Evolutionary conservation across 2,888 invertebrate species (phyloP), one percentile per base, ranked within the genome.

Genomic region (Bursaphelenchus okinawaensis): DNA sequence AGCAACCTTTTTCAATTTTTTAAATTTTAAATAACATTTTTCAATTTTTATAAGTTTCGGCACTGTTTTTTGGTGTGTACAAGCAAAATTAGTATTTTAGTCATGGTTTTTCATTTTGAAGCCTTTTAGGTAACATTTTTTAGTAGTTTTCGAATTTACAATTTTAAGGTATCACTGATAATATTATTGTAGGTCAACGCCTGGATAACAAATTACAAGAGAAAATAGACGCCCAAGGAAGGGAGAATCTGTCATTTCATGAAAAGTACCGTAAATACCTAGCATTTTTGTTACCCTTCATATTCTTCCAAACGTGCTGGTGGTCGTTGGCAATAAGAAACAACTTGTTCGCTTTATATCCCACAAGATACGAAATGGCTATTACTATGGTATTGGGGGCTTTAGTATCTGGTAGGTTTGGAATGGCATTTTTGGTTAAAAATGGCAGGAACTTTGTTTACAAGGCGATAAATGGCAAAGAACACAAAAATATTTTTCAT

Each of bases 341-440:
- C 62, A 62, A 72, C 31, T 31, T 72, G 20, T 75, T 72, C 31
- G 64, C 59, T 20, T 62, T 74, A 8, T 72, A 68, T 59, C 70
- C 75, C 8, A 72, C 67, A 12, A 52, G 66, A 6, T 75, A 69
- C 63, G 67, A 71, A 28, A 62, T 72, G 70, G 61, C 72, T 8
- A 22, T 72, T 23, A 74, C 73, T 9, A 72, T 72, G 72, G 65
- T 72, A 27, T 23, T 72, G 8, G 72, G 74, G 7, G 74, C 72
- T 0, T 65, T 67, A 3, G 68, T 72, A 16, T 68, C 75, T 6
- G 72, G 71, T 70, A 22, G 26, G 72, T 69, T 26, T 54, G 12
- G 2, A 4, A 40, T 12, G 40, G 40, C n/a, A 40, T 4, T 40
- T 40, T 6, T 40, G 40, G n/a, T n/a, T 12, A 6, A 6, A 26